Conservation (phyloP, 2,888 invertebrate species). For the Pherbina coryleti region DNA sequence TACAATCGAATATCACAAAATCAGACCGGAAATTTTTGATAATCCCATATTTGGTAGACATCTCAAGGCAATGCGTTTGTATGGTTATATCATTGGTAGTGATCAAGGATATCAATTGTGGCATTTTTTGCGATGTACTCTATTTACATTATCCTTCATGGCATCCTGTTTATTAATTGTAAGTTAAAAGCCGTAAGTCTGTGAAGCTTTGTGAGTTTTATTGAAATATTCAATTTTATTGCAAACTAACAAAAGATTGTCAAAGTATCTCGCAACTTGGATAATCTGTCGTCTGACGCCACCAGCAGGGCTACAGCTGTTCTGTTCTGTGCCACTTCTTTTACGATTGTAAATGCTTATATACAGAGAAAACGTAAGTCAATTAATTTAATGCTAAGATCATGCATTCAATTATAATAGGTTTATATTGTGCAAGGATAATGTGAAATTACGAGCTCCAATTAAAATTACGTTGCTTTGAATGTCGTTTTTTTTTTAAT, state of each 20-base stretch:
- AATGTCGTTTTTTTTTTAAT: too few relatives aligned
- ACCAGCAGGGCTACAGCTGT: too few relatives aligned
- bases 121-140: conserved; percentile 50
- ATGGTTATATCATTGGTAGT: conserved; percentile 53
- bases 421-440: too few relatives aligned
- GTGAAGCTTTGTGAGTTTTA: too few relatives aligned
- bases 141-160: conserved; percentile 50
- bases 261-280: conserved; percentile 46
- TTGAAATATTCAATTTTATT: conserved; percentile 36
- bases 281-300: conserved; percentile 43
- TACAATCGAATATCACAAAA: neutral
- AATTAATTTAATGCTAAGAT: too few relatives aligned
- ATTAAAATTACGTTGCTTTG: too few relatives aligned
- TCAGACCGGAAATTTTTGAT: conserved; percentile 48
- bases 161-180: neutral
- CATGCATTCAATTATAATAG: too few relatives aligned
- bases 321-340: too few relatives aligned
- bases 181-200: neutral
- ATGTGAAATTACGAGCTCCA: too few relatives aligned
- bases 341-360: too few relatives aligned
- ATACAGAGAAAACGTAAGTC: too few relatives aligned
- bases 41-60: conserved; percentile 53
- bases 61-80: conserved; percentile 50
- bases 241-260: conserved; percentile 43
- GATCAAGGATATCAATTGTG: conserved; percentile 49